Conservation (phyloP, 2,888 invertebrate species). For the Tipula lateralis region DNA sequence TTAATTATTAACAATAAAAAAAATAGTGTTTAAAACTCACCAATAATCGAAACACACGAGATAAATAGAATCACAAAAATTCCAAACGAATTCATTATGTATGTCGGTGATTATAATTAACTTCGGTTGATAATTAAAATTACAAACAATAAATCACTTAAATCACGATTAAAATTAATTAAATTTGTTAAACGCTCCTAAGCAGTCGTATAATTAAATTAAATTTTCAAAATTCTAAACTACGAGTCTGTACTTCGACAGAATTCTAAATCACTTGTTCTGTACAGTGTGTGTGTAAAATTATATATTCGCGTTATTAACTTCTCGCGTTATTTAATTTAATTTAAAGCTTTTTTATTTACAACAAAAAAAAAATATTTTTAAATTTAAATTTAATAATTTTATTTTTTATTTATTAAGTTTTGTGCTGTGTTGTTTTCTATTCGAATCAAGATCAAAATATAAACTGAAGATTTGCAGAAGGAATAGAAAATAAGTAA, state of each 20-base stretch:
- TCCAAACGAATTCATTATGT: not conserved
- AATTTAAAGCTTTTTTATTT: constrained; percentile 15
- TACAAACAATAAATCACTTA: not conserved
- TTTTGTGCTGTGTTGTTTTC: not conserved
- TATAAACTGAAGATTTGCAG: constrained; percentile 19
- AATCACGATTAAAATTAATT: not conserved
- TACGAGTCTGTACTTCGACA: not conserved
- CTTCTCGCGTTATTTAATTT: not conserved
- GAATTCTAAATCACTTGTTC: not conserved
- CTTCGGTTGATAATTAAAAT: not conserved
- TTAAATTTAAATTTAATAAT: not conserved
- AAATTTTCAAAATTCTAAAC: not conserved
- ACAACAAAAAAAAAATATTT: not conserved
- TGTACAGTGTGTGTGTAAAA: not conserved
- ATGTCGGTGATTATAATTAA: not conserved
- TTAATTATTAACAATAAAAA: not conserved
- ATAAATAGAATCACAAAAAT: not conserved
- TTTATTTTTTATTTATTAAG: not conserved
- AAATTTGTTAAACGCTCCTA: not conserved
- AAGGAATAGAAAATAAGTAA: constrained; percentile 19
- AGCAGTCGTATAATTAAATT: not conserved
- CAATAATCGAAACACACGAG: not conserved
- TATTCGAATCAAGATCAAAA: constrained; percentile 3
- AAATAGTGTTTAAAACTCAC: constrained; percentile 12
- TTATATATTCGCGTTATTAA: not conserved